Evolutionary conservation across 1,140 invertebrate species (phyloP).

Genomic region (Pseudoatta argentina): DNA sequence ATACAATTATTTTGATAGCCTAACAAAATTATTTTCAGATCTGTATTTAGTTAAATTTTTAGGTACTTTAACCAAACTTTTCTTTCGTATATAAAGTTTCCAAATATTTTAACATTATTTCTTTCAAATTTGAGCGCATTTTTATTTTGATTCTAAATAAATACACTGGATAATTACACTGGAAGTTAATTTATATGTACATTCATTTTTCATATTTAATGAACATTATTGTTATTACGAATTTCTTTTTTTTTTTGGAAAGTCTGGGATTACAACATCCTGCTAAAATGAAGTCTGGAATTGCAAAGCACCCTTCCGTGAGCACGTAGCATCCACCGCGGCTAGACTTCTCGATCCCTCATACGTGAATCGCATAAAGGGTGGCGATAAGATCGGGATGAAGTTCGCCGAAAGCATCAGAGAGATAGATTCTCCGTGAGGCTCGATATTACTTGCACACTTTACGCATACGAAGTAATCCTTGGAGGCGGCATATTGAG

Average conservation of each 20-base stretch:
- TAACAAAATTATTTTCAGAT: too few species aligned
- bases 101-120: neutral
- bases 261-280: constrained; percentile 24
- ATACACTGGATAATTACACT: neutral
- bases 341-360: constrained; percentile 45
- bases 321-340: constrained; percentile 54
- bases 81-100: neutral
- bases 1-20: too few species aligned
- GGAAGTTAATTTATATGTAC: too few species aligned
- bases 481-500: constrained; percentile 51
- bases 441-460: constrained; percentile 57
- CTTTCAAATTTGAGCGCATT: neutral
- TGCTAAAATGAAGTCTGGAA: constrained; percentile 53
- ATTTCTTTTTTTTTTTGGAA: neutral
- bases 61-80: too few species aligned
- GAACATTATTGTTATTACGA: neutral
- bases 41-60: too few species aligned
- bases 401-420: constrained; percentile 34
- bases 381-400: constrained; percentile 44
- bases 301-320: constrained; percentile 33
- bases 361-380: constrained; percentile 62
- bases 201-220: too few species aligned
- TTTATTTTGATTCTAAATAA: neutral
- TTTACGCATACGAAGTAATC: constrained; percentile 60
- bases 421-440: constrained; percentile 50